Percentiles rank a stretch among this genome's conserved stretches.
Evolutionary conservation across 2,888 invertebrate genomes (phyloP).

Genomic region (Lasioglossum vierecki): DNA sequence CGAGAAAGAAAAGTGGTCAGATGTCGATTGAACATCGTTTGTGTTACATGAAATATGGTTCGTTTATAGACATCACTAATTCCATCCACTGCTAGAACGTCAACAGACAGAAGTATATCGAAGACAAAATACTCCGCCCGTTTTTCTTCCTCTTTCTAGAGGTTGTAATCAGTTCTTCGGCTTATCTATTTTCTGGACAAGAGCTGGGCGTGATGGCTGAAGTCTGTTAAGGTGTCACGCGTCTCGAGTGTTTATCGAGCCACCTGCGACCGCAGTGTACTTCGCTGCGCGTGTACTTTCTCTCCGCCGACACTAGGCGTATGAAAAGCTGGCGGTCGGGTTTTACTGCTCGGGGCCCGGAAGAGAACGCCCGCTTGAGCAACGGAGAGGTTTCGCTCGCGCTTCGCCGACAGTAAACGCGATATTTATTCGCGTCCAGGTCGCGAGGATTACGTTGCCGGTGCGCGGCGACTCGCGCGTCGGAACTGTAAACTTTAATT

Average conservation of each 20-base stretch:
- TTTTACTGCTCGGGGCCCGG: constrained; percentile 61
- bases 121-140: background rate
- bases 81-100: too few relatives aligned
- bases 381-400: constrained; percentile 41
- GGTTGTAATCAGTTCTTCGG: background rate
- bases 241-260: constrained; percentile 40
- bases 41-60: too few relatives aligned
- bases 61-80: too few relatives aligned
- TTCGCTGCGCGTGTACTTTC: constrained; percentile 52
- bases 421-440: constrained; percentile 57
- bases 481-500: constrained; percentile 54
- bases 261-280: constrained; percentile 56
- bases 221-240: constrained; percentile 56
- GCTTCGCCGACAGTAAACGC: constrained; percentile 36
- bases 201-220: background rate
- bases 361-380: constrained; percentile 61
- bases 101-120: background rate
- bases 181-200: background rate
- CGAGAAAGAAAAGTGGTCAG: too few relatives aligned
- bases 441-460: constrained; percentile 50
- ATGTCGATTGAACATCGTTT: too few relatives aligned
- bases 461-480: constrained; percentile 27
- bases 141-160: background rate
- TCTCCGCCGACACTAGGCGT: constrained; percentile 43
- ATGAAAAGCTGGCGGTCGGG: constrained; percentile 44